phyloP scores from a whole-genome alignment of 2,888 invertebrate genomes.

The Hyalella azteca region DNA sequence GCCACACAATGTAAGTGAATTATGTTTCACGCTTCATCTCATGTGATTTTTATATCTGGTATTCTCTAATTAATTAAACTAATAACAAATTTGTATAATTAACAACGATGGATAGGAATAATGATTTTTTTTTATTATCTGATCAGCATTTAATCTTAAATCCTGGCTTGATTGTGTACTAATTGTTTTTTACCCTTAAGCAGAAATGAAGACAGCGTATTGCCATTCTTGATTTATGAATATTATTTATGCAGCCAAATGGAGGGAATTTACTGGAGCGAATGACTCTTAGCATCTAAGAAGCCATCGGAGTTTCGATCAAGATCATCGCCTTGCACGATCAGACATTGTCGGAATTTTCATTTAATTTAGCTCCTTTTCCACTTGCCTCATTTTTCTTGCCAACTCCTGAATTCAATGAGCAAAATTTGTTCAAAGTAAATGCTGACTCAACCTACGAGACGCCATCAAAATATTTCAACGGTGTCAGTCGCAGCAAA shows the following conservation, averaged over 20 bases:
- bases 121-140: too few species aligned
- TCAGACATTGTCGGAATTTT: not conserved
- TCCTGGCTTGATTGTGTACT: too few species aligned
- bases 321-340: slow-evolving; percentile 43
- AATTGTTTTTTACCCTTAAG: too few species aligned
- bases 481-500: not conserved
- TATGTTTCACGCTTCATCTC: too few species aligned
- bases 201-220: too few species aligned
- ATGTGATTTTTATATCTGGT: too few species aligned
- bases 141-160: too few species aligned
- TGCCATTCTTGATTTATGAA: too few species aligned
- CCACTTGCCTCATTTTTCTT: not conserved
- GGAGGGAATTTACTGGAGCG: not conserved
- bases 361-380: not conserved
- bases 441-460: not conserved
- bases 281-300: slow-evolving; percentile 28
- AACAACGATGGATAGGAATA: too few species aligned
- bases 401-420: not conserved
- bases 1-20: too few species aligned
- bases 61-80: too few species aligned
- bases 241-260: not conserved
- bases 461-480: not conserved
- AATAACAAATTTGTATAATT: too few species aligned
- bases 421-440: not conserved
- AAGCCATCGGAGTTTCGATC: slow-evolving; percentile 40